These are phyloP conservation scores for Coenonympha arcania DNA, from an alignment of 2,888 invertebrate species.

Conservation along the genomic window DNA sequence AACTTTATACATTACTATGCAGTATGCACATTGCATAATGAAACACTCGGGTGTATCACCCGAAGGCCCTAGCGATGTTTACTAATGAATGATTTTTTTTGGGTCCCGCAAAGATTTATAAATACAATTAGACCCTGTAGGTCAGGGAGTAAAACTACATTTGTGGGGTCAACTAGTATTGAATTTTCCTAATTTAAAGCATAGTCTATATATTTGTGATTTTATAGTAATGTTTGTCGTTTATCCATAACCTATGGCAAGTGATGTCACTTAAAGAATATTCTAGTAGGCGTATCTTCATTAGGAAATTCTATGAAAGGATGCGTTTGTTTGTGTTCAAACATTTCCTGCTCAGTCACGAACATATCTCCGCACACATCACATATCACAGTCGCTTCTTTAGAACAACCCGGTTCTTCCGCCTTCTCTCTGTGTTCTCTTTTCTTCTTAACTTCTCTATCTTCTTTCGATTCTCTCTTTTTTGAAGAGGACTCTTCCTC, in stretches of 20 bases:
- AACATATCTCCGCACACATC: constrained; percentile 66
- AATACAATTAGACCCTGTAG: too few relatives aligned
- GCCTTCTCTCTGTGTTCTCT: constrained; percentile 23
- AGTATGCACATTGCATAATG: too few relatives aligned
- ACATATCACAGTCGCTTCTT: constrained; percentile 40
- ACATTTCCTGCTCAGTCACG: constrained; percentile 48
- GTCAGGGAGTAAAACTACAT: too few relatives aligned
- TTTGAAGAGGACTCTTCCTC: constrained; percentile 43
- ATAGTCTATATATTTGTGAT: too few relatives aligned
- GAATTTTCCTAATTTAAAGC: too few relatives aligned
- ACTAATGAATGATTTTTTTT: too few relatives aligned
- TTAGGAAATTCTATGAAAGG: constrained; percentile 69
- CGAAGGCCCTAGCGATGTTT: too few relatives aligned
- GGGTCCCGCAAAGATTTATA: too few relatives aligned
- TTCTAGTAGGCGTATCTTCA: constrained; percentile 65
- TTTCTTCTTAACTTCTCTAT: constrained; percentile 34
- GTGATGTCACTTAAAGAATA: constrained; percentile 62
- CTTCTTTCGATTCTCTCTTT: constrained; percentile 19
- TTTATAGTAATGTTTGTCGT: too few relatives aligned
- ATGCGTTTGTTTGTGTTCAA: constrained; percentile 62
- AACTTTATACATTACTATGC: too few relatives aligned
- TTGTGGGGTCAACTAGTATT: too few relatives aligned
- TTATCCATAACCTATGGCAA: constrained; percentile 35
- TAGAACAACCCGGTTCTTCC: constrained; percentile 25
- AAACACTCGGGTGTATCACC: too few relatives aligned